Evolutionary conservation across 2,797 vertebrate species (phyloP), one percentile per base, ranked within the genome.

Genomic region (Sebastes aleutianus): DNA sequence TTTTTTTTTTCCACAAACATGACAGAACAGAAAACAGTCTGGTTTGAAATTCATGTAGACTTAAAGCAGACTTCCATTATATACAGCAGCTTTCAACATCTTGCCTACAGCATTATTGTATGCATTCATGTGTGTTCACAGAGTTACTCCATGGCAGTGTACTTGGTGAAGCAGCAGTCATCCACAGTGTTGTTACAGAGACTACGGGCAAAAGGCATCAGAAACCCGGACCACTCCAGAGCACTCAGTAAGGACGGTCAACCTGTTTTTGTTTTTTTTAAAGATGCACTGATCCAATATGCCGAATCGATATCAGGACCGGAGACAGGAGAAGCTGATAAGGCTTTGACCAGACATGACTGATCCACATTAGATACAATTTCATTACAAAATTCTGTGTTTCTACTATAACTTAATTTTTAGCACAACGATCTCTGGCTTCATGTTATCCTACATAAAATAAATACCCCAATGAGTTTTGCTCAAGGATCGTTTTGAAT

Each of bases 101-200:
- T 13, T 27, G 32, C 65, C 64, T 39, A 1, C 31, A 31, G 18
- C 36, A 47, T 47, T 47, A 13, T n/a, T 11, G 7, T 67, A 4
- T 80, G 24, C 5, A 0, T 84, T 58, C 14, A 5, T 65, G 24
- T 87, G 62, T 88, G 88, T 94, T 92, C 85, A 26, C 94, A 99
- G 98, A 98, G 96, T 94, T 99, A 98, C 94, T 99, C 98, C 79
- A 97, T 99, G 98, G 98, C 98, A 1, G 98, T 99, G 57, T 99
- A 99, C 94, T 94, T 99, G 89, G 98, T 99, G 88, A 99, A 98
- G 94, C 98, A 99, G 95, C 96, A 99, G 92, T 97, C 98, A 24
- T 99, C 98, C 76, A 96, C 98, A 13, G 96, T 98, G 79, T 94
- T 99, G 87, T 90, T 99, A 90, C 98, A 99, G 96, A 96, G 98